Percentiles rank a stretch among this genome's conserved stretches.
phyloP scores from a whole-genome alignment of 2,888 invertebrate species.

The Beris chalybata region DNA sequence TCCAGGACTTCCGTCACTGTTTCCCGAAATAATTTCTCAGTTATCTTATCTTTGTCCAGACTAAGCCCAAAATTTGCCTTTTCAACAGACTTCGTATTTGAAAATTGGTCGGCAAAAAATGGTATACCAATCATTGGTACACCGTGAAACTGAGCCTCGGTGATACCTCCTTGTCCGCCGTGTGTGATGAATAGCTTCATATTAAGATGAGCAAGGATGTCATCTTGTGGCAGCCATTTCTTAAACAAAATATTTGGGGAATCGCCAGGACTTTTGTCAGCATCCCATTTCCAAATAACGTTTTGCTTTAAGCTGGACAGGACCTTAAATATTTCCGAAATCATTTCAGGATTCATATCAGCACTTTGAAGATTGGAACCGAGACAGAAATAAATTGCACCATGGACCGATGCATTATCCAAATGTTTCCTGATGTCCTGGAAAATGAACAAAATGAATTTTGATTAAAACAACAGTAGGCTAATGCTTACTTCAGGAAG shows the following conservation, averaged over 20 bases:
- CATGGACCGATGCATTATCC: conserved; percentile 30
- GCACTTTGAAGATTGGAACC: conserved; percentile 63
- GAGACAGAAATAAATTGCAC: conserved; percentile 46
- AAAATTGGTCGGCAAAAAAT: conserved; percentile 46
- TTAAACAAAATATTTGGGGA: conserved; percentile 62
- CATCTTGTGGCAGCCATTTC: conserved; percentile 72
- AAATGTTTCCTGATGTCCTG: conserved; percentile 33
- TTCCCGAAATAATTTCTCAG: conserved; percentile 37
- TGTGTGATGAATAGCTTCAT: conserved; percentile 66
- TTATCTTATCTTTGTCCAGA: conserved; percentile 39
- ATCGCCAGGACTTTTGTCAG: conserved; percentile 56
- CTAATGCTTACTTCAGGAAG: conserved; percentile 36
- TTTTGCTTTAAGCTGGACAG: conserved; percentile 62
- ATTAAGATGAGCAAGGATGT: conserved; percentile 65
- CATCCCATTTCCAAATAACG: conserved; percentile 69
- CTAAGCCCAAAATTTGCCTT: conserved; percentile 43
- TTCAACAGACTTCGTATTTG: conserved; percentile 43
- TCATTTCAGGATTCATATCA: conserved; percentile 58
- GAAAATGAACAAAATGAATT: too few relatives aligned
- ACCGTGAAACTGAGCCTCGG: conserved; percentile 65
- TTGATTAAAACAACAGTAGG: not conserved
- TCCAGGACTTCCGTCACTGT: conserved; percentile 44
- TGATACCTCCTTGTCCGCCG: conserved; percentile 67
- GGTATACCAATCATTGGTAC: conserved; percentile 58
- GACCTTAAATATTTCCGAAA: conserved; percentile 59